These are phyloP conservation scores for Pantherophis guttatus DNA, from an alignment of 2,113 vertebrate species.

Conservation along the genomic window DNA sequence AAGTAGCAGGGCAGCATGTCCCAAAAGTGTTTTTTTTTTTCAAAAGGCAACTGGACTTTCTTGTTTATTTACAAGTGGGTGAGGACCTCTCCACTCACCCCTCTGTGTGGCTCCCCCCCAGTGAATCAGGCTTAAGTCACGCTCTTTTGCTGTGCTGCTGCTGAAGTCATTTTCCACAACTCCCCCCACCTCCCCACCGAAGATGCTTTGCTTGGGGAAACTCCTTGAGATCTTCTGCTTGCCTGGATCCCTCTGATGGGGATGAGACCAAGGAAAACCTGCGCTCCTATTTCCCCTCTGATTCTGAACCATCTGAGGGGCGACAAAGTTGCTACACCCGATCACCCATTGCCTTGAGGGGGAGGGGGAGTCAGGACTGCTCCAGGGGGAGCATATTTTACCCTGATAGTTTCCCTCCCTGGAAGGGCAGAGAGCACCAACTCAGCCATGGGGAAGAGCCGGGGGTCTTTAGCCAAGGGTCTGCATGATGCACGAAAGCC, in stretches of 20 bases:
- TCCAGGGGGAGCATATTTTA: not conserved
- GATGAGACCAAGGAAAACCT: not conserved
- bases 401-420: not conserved
- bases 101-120: not conserved
- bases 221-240: not conserved
- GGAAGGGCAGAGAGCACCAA: not conserved
- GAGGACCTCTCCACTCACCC: no score
- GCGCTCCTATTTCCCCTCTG: accelerated
- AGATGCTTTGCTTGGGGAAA: no score
- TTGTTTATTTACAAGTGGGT: no score
- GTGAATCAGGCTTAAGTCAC: not conserved
- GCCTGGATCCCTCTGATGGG: not conserved
- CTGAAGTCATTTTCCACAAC: not conserved
- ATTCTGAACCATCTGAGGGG: not conserved
- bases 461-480: not conserved
- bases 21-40: no score
- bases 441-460: not conserved
- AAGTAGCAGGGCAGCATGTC: not conserved
- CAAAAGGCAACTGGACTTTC: no score
- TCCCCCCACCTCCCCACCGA: no score
- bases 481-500: not conserved
- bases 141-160: not conserved
- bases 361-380: not conserved
- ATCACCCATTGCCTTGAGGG: not conserved
- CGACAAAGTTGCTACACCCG: not conserved